These are phyloP conservation scores for Heloderma charlesbogerti DNA, from an alignment of 2,113 vertebrate genomes.

Conservation along the genomic window DNA sequence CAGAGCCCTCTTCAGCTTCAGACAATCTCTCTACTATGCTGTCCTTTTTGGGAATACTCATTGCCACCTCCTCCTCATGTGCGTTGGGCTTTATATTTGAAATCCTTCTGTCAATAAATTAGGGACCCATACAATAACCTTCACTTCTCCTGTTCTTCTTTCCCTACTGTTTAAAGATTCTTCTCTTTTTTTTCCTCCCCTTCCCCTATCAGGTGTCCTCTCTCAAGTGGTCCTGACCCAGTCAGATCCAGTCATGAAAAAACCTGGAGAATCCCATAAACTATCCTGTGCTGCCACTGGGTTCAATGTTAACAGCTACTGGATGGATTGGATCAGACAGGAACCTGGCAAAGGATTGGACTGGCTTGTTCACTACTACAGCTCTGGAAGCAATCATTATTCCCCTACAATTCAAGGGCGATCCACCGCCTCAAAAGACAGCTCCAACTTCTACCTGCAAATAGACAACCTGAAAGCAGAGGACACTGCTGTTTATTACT, in stretches of 20 bases:
- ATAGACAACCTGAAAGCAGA: neutral
- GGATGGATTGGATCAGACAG: slow-evolving; percentile 50
- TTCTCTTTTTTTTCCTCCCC: no score
- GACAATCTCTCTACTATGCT: neutral
- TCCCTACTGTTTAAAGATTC: no score
- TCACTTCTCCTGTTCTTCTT: neutral
- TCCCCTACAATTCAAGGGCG: neutral
- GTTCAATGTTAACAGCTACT: neutral
- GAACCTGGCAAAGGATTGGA: slow-evolving; percentile 55
- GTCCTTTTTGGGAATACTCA: neutral
- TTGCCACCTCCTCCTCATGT: neutral
- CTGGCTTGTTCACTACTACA: slow-evolving; percentile 5
- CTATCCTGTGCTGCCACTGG: slow-evolving; percentile 45
- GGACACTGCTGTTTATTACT: neutral
- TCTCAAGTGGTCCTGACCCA: slow-evolving; percentile 6
- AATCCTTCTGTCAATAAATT: neutral
- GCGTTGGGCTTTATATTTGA: neutral
- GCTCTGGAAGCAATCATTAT: neutral
- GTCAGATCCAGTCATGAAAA: neutral
- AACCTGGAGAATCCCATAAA: slow-evolving; percentile 2
- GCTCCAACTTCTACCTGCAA: neutral
- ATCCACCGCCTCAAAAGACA: neutral
- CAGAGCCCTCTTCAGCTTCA: neutral
- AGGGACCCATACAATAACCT: no score
- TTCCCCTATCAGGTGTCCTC: neutral